These are phyloP conservation scores for Pseudomugil gertrudae DNA, from an alignment of 2,797 vertebrate species.

Conservation along the genomic window DNA sequence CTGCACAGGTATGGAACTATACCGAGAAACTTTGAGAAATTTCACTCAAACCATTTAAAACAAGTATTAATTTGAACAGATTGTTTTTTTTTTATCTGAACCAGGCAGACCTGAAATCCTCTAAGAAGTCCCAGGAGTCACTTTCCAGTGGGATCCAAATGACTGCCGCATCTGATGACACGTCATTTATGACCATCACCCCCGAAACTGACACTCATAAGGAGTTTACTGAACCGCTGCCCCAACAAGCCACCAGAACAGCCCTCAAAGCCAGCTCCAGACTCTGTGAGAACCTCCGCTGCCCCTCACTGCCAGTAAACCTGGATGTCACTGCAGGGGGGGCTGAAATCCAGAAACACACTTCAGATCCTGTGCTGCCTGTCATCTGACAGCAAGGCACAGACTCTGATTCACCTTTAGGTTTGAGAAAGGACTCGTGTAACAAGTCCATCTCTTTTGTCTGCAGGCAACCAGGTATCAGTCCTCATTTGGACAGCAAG, in stretches of 20 bases:
- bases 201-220: conserved; percentile 71
- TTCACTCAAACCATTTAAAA: neutral
- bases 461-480: conserved; percentile 9
- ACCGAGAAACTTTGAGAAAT: neutral
- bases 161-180: conserved; percentile 70
- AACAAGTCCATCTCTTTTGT: neutral
- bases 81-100: neutral
- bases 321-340: conserved; percentile 79
- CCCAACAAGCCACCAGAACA: conserved; percentile 53
- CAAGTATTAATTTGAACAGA: neutral
- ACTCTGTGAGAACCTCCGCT: conserved; percentile 75
- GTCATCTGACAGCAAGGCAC: conserved; percentile 39
- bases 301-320: conserved; percentile 89
- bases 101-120: conserved; percentile 60
- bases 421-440: conserved; percentile 1
- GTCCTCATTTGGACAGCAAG: conserved; percentile 15
- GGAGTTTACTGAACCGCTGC: conserved; percentile 28
- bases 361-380: conserved; percentile 87
- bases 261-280: conserved; percentile 56
- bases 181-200: conserved; percentile 52
- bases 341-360: conserved; percentile 86
- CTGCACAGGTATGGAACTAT: conserved; percentile 64
- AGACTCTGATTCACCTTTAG: conserved; percentile 2
- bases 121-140: conserved; percentile 79
- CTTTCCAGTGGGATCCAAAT: conserved; percentile 76